Evolutionary conservation across 2,888 invertebrate species (phyloP), one percentile per base, ranked within the genome.

Genomic region (Odontocerum albicorne): DNA sequence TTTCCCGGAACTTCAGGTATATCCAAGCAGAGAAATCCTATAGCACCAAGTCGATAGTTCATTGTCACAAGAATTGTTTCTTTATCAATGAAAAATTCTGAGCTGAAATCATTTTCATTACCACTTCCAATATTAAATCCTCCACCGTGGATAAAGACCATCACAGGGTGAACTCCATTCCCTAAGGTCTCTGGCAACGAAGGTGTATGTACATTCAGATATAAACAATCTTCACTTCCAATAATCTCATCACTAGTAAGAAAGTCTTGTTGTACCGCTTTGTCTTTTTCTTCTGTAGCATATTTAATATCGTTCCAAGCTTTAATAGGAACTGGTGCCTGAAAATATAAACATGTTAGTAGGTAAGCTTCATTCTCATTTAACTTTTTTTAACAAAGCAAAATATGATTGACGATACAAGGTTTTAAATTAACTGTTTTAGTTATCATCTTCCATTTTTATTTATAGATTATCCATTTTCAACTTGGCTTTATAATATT

Each of bases 271-370:
- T 57, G 57, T 1, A 22, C 13, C 19, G 19, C 39, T 27, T 27
- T 7, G 20, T 27, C 38, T 4, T 72, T 63, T 62, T 72, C 74
- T 36, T 70, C 67, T 1, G 68, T 69, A 6, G 74, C 76, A 64
- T 73, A 69, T 63, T 71, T 68, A 2, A 69, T 66, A 0, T 68
- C 70, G 17, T 64, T 39, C 68, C 67, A 68, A 13, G 65, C 63
- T 7, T 66, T 64, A 13, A 66, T 62, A 21, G 68, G 63, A 4
- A 64, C 53, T 1, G 68, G 69, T 38, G 58, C 46, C 63, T 63
- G 36, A 45, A 61, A 59, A 39, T 13, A 27, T 1, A 47, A 19
- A n/a, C n/a, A n/a, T n/a, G n/a, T n/a, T n/a, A n/a, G n/a, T n/a
- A n/a, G n/a, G n/a, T 65, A 64, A 49, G 69, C 70, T 59, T 64